Evolutionary conservation across 2,113 vertebrate species (phyloP), one percentile per base, ranked within the genome.

Genomic region (Phalacrocorax pelagicus): DNA sequence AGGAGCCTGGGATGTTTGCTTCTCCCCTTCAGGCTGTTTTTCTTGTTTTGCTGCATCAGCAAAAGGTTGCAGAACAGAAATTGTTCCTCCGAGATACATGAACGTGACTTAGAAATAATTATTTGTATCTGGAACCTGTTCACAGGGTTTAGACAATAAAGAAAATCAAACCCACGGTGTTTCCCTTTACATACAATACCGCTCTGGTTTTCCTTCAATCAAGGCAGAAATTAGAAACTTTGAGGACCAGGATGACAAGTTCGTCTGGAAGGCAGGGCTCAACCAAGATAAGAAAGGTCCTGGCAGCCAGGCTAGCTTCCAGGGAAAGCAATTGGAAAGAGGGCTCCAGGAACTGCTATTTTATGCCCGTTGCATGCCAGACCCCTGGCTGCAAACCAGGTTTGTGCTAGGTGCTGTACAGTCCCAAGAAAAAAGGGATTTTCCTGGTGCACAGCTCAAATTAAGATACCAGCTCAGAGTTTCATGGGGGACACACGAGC

Each of bases 31-130:
- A 92, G 92, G 87, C 91, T 96, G 91, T 96, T 97, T 96, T 96
- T 92, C 88, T 95, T 93, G 42, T 75, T 96, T 93, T 95, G 91
- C 93, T 94, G 78, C 81, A 86, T 97, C 96, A 97, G 97, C 97
- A 97, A 83, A 95, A 90, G 81, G 87, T 87, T 82, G 58, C 77
- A 81, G 52, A 65, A 62, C 36, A 73, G 82, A 88, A 96, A 91
- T 80, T 22, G 87, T 83, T 94, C 97, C 97, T 96, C 88, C 81
- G 96, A 97, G 96, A 93, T 81, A 86, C 55, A 75, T 46, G 38
- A 93, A 96, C 67, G 77, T 96, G 91, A 95, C 84, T 86, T 94
- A 91, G 83, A 97, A 97, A 94, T 65, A 80, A 90, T 95, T 90
- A 91, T 94, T 96, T 90, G 72, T 94, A 51, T 85, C 93, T 89